Base-by-base conservation (phyloP, 2,113 vertebrate species). In the Oreochromis tanganicae region DNA sequence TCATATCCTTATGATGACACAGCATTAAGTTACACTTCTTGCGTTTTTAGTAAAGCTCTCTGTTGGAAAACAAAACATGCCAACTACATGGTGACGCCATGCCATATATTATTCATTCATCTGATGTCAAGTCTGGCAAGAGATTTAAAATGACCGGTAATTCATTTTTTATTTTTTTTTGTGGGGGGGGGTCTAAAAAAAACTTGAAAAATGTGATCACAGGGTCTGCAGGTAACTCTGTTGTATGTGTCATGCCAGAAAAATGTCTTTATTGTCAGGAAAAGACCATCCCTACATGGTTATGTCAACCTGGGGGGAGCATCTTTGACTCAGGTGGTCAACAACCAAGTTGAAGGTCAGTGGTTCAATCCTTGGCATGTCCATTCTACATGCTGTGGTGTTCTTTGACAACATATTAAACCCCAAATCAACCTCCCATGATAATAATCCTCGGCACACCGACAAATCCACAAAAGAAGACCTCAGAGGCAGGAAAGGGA, bases 61-160 rank as follows among this genome's bases (percentile, higher is more conserved):
- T 32, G 21, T 21, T 55, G 16, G 50, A 41, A 80, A 56, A 56
- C 24, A 75, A 48, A 82, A 89, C 9, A 14, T 11, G 16, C 27
- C 46, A 78, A 78, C 27, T 32, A 78, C 46, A 34, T 19, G 8
- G 21, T 48, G 21, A 27, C 4, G 14, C 24, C 71, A 48, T 52
- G 10, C 17, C 27, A 52, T 78, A 68, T 68, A 68, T 21, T 4
- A 68, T 38, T 68, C 38, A 68, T 68, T 68, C 38, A 68, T 68
- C 34, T 68, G 34, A 38, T 68, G 63, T 38, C 34, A 68, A 68
- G 43, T 75, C 71, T 50, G 71, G 24, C 5, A 75, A 75, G 71
- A 29, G 41, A 75, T 50, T 75, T 48, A 75, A 50, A 46, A 75
- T 50, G 9, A 50, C 43, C 43, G 50, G 24, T 50, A 32, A 29